Evolutionary conservation across 2,113 vertebrate genomes (phyloP), one percentile per base, ranked within the genome.

Genomic region (Ondatra zibethicus): DNA sequence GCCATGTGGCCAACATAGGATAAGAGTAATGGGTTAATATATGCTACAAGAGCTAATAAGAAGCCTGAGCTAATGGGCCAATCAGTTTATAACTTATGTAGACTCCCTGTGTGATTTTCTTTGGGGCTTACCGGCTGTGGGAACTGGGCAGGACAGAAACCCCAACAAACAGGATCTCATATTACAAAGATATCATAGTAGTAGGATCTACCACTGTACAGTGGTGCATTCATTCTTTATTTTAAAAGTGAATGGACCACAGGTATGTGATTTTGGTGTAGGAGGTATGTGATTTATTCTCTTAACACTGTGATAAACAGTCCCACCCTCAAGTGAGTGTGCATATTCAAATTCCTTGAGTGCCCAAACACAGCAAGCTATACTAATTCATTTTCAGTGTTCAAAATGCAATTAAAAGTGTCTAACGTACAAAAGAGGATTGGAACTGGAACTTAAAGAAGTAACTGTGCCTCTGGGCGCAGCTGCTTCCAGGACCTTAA

Each of bases 341-440:
- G 31, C 36, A 27, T 90, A 66, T n/a, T 47, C 21, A 86, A 47
- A 25, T 13, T 78, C 17, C 21, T 39, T 84, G 61, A 84, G 14
- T 77, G 14, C 13, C 52, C 50, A 61, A 91, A 81, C 45, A 66
- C 19, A 45, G n/a, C 12, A 96, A 91, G 16, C 9, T 81, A 72
- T 61, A 36, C n/a, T 42, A 58, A 91, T 36, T n/a, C 50, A 63
- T 27, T 61, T 75, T 50, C 70, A n/a, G 13, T 66, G 63, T 42
- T 39, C 39, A 91, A 81, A 88, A 47, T 25, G 9, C n/a, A 92
- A 70, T 42, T 82, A 88, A 70, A 96, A 85, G 21, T 77, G 39
- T 36, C 61, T 77, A 50, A 63, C 55, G 14, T 36, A 68, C 27
- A 77, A 89, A 82, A 85, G 42, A 6, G 29, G 85, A 78, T 36